Base-by-base conservation (phyloP, 2,797 vertebrate genomes). In the Oophaga sylvatica region DNA sequence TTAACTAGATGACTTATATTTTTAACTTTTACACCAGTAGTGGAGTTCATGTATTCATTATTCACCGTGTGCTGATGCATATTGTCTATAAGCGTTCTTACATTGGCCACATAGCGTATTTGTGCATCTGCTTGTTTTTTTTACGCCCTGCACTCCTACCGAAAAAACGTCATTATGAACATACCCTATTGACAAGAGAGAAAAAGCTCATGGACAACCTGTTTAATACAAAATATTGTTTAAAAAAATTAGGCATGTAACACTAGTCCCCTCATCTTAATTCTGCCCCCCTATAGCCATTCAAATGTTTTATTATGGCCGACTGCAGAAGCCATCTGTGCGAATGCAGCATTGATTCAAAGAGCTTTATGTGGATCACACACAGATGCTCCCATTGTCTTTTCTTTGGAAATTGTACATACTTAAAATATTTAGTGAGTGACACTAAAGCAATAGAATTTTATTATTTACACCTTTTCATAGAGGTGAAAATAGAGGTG, bases 391-490 rank as follows among this genome's bases (percentile, higher is more conserved):
- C 91, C 97, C 96, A 97, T 99, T 99, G 97, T 99, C 95, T 94
- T 92, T 95, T 90, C 93, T 96, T 48, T 95, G 92, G 94, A 97
- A 97, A 97, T 97, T 98, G 97, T 97, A 99, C 98, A 98, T 97
- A 98, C 97, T 98, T 98, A 99, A 99, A 98, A 98, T 99, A 98
- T 99, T 99, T 99, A 98, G 97, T 92, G 95, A 97, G 96, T 77
- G 48, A 95, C 95, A 95, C 94, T 93, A 0, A 93, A 93, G 94
- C 94, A 82, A 92, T 93, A 94, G 93, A 94, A 95, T 96, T 96
- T 96, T 99, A 98, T 99, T 98, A 98, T 99, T 98, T 98, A 97
- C 97, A 99, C 97, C 97, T 98, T 99, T 99, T 98, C 97, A 99
- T 94, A 87, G 94, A 94, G 95, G 96, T 95, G 97, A 97, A 98